These are phyloP conservation scores for Dolichomitus sp. DNA, from an alignment of 2,888 invertebrate genomes.

Conservation along the genomic window DNA sequence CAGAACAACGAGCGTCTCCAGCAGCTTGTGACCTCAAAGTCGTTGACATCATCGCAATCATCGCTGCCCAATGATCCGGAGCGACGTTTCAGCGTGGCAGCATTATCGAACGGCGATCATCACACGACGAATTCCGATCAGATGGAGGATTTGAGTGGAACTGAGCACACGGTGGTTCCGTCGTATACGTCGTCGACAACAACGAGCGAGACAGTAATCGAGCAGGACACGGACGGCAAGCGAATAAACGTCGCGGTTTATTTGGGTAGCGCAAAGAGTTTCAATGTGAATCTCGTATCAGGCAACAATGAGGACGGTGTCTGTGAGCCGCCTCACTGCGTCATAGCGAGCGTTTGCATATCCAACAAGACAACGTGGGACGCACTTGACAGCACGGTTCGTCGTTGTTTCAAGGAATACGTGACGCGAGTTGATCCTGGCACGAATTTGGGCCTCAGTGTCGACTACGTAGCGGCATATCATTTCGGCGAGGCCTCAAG, in stretches of 20 bases:
- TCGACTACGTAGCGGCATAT: conserved; percentile 97
- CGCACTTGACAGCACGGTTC: conserved; percentile 95
- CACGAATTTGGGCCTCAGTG: conserved; percentile 88
- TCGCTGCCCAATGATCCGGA: conserved; percentile 86
- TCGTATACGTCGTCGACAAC: conserved; percentile 73
- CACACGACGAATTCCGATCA: conserved; percentile 73
- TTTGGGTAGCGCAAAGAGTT: conserved; percentile 90
- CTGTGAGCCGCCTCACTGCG: conserved; percentile 86
- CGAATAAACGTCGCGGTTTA: conserved; percentile 95
- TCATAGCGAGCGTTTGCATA: conserved; percentile 96
- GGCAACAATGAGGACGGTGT: conserved; percentile 84
- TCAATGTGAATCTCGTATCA: conserved; percentile 87
- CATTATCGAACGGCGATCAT: conserved; percentile 81
- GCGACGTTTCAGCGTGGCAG: conserved; percentile 84
- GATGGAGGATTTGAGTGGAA: conserved; percentile 80
- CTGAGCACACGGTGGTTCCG: conserved; percentile 78
- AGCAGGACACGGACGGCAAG: conserved; percentile 93
- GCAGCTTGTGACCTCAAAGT: conserved; percentile 91
- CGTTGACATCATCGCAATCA: conserved; percentile 87
- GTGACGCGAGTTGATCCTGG: conserved; percentile 97
- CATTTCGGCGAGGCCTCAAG: conserved; percentile 96
- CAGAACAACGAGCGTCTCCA: conserved; percentile 98
- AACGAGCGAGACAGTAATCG: conserved; percentile 76
- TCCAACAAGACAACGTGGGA: conserved; percentile 98
- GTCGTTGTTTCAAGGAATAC: conserved; percentile 98